Percentiles rank a stretch among this genome's conserved stretches.
Conservation (phyloP, 2,113 vertebrate genomes). For the Herpetotheres cachinnans region DNA sequence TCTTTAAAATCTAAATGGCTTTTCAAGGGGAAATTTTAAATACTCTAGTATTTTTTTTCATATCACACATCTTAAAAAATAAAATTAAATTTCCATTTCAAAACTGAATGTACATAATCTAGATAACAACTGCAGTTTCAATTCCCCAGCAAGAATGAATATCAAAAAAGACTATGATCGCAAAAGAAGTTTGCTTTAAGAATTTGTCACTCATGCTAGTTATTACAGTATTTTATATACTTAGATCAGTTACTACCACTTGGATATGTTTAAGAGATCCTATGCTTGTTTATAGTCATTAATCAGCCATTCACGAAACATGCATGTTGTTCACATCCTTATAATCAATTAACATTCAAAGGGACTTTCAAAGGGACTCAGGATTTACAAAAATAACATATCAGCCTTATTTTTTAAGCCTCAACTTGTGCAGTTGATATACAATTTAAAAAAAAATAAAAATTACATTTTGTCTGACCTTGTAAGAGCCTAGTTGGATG, state of each 20-base stretch:
- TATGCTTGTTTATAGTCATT: background rate
- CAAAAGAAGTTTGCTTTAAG: background rate
- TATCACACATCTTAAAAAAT: background rate
- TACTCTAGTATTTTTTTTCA: background rate
- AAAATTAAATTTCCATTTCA: background rate
- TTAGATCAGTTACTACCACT: background rate
- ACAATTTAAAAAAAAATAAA: background rate
- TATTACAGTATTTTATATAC: background rate
- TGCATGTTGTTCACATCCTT: background rate
- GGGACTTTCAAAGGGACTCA: background rate
- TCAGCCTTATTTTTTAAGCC: background rate
- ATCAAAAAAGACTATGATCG: background rate
- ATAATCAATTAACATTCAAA: background rate
- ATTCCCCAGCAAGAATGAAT: background rate
- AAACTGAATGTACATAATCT: background rate
- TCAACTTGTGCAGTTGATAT: background rate
- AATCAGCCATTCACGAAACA: background rate
- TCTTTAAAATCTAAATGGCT: background rate
- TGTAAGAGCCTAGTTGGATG: background rate
- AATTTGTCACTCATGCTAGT: background rate
- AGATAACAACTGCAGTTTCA: background rate
- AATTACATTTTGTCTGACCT: background rate
- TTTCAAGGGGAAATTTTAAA: background rate
- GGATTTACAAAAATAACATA: background rate
- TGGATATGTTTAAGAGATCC: background rate